Conservation (phyloP, 1,140 invertebrate genomes). For the Drosophila watanabei region DNA sequence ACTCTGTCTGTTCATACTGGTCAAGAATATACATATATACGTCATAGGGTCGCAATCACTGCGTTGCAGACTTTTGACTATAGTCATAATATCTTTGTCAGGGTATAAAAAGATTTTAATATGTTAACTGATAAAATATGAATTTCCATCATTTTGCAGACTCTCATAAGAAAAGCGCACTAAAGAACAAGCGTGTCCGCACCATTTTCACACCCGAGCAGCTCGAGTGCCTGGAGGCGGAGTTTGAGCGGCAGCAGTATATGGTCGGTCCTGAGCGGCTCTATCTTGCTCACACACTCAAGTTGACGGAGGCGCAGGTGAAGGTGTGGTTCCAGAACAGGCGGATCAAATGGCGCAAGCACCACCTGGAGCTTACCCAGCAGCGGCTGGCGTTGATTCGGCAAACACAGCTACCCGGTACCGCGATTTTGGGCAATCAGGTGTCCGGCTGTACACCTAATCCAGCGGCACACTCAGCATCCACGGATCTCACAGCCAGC, state of each 20-base stretch:
- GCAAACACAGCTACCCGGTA: constrained; percentile 86
- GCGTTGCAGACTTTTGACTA: not conserved
- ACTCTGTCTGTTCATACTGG: too few relatives aligned
- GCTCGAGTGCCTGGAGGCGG: constrained; percentile 94
- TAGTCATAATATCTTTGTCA: not conserved
- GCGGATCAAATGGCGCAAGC: constrained; percentile 98
- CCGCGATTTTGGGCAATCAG: constrained; percentile 25
- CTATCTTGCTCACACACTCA: constrained; percentile 94
- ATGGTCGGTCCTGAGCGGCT: constrained; percentile 96
- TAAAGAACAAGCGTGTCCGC: constrained; percentile 91
- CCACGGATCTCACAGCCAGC: constrained; percentile 31
- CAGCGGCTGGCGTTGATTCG: constrained; percentile 93
- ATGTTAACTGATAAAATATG: not conserved
- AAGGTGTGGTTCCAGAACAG: constrained; percentile 99
- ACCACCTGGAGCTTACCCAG: constrained; percentile 96
- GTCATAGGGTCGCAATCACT: not conserved
- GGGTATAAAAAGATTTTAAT: not conserved
- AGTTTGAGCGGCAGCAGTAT: constrained; percentile 97
- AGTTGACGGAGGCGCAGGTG: constrained; percentile 96
- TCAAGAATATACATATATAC: not conserved
- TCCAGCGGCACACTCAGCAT: constrained; percentile 30
- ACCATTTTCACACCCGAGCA: constrained; percentile 98
- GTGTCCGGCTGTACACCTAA: constrained; percentile 11
- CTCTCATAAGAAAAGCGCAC: constrained; percentile 76
- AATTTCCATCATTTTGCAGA: constrained; percentile 29